phyloP scores from a whole-genome alignment of 2,113 vertebrate genomes.

The Pelodiscus sinensis region DNA sequence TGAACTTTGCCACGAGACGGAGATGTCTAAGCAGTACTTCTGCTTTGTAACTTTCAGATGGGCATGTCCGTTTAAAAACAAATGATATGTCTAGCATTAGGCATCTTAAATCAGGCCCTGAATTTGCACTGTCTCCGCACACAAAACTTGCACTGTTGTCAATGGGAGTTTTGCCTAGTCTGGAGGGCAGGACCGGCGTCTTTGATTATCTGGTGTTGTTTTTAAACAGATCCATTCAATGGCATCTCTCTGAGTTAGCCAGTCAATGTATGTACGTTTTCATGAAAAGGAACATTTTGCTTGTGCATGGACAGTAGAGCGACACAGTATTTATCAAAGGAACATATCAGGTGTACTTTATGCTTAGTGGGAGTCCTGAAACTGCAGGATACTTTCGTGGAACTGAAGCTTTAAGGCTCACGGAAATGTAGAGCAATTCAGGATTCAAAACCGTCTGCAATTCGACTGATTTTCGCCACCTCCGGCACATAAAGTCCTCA shows the following conservation, averaged over 20 bases:
- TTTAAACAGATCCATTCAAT: neutral
- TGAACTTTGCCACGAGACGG: neutral
- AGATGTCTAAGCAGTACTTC: fast-evolving
- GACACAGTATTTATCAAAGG: neutral
- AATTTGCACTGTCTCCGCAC: neutral
- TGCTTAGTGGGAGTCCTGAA: neutral
- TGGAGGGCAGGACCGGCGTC: fast-evolving
- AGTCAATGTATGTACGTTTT: conserved; percentile 19
- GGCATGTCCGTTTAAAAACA: neutral
- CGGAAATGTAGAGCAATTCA: conserved; percentile 21
- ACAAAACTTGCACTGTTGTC: neutral
- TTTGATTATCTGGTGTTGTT: fast-evolving
- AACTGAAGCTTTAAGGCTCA: neutral
- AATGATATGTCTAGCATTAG: neutral
- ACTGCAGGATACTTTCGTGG: conserved; percentile 18
- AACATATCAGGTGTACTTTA: neutral
- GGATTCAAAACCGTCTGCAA: neutral
- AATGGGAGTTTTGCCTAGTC: neutral
- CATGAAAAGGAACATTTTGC: conserved; percentile 11
- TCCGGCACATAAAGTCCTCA: neutral
- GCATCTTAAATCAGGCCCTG: neutral
- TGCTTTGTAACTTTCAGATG: neutral
- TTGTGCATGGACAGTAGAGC: neutral
- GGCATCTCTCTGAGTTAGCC: conserved; percentile 7
- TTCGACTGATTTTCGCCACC: neutral